Evolutionary conservation across 2,797 vertebrate genomes (phyloP).

Genomic region (Phrynocephalus vlangalii): DNA sequence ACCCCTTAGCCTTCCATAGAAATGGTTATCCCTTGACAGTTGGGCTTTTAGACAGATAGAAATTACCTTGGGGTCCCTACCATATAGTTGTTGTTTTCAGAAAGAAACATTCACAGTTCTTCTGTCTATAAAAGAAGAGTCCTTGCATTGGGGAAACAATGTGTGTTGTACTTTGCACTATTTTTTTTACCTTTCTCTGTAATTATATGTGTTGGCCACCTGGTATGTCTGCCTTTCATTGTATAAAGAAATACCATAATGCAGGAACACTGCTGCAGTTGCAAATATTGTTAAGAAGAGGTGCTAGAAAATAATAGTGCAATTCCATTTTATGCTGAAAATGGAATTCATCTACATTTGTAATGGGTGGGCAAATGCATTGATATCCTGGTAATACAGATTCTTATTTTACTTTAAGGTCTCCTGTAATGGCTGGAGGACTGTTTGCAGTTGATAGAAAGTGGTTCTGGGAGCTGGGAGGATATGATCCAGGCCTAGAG

Average conservation of each 20-base stretch:
- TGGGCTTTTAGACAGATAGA: conserved; percentile 47
- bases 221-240: conserved; percentile 28
- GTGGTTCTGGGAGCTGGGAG: conserved; percentile 98
- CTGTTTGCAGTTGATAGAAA: conserved; percentile 96
- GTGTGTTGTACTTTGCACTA: neutral
- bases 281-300: neutral
- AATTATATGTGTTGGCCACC: too few species aligned
- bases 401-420: conserved; percentile 82
- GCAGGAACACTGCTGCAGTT: neutral
- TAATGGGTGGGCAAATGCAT: conserved; percentile 30
- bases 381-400: conserved; percentile 69
- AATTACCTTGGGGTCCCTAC: conserved; percentile 22
- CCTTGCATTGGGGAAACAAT: too few species aligned
- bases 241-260: conserved; percentile 34
- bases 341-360: conserved; percentile 44
- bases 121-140: conserved; percentile 52
- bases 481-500: conserved; percentile 95
- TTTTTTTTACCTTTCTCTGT: neutral
- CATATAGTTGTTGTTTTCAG: conserved; percentile 28
- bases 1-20: conserved; percentile 15
- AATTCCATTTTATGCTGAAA: conserved; percentile 18
- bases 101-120: conserved; percentile 50
- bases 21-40: conserved; percentile 32
- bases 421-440: conserved; percentile 98
- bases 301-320: neutral